phyloP scores from a whole-genome alignment of 2,888 invertebrate species.

The Thereva nobilitata region DNA sequence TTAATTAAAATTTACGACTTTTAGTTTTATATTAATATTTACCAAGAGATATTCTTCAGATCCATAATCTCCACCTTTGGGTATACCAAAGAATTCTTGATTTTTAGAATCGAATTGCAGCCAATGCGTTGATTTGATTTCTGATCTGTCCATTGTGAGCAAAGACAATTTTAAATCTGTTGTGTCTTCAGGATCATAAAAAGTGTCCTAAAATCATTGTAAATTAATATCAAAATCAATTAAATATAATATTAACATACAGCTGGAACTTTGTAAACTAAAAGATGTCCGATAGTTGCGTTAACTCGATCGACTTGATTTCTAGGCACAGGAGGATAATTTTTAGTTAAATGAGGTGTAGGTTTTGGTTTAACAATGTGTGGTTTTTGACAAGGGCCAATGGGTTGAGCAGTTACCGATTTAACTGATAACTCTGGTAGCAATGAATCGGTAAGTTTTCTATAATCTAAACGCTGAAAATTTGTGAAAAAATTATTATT shows the following conservation, averaged over 20 bases:
- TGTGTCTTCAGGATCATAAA: slow-evolving; percentile 87
- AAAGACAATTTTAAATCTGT: slow-evolving; percentile 75
- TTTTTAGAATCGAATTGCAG: slow-evolving; percentile 86
- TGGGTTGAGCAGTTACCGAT: slow-evolving; percentile 68
- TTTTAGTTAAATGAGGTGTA: slow-evolving; percentile 62
- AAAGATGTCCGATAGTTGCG: slow-evolving; percentile 79
- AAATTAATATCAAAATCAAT: background rate
- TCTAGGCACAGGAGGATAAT: slow-evolving; percentile 75
- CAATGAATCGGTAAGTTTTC: slow-evolving; percentile 65
- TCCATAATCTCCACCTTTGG: slow-evolving; percentile 72
- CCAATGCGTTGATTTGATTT: slow-evolving; percentile 75
- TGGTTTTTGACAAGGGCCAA: slow-evolving; percentile 69
- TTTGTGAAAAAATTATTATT: slow-evolving; percentile 40
- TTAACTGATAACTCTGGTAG: slow-evolving; percentile 69
- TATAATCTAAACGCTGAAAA: slow-evolving; percentile 58
- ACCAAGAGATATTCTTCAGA: slow-evolving; percentile 78
- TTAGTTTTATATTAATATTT: slow-evolving; percentile 3
- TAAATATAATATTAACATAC: slow-evolving; percentile 57
- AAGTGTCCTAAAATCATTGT: slow-evolving; percentile 69
- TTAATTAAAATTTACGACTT: background rate
- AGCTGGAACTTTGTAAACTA: slow-evolving; percentile 79
- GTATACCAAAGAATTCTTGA: slow-evolving; percentile 88
- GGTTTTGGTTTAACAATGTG: slow-evolving; percentile 59
- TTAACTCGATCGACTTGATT: slow-evolving; percentile 85
- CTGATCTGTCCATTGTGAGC: slow-evolving; percentile 71